Percentiles rank a stretch among this genome's conserved stretches.
These are phyloP conservation scores for Hexactinellida sp. DNA, from an alignment of 37 sponge, comb jelly and placozoan species.

Conservation along the genomic window DNA sequence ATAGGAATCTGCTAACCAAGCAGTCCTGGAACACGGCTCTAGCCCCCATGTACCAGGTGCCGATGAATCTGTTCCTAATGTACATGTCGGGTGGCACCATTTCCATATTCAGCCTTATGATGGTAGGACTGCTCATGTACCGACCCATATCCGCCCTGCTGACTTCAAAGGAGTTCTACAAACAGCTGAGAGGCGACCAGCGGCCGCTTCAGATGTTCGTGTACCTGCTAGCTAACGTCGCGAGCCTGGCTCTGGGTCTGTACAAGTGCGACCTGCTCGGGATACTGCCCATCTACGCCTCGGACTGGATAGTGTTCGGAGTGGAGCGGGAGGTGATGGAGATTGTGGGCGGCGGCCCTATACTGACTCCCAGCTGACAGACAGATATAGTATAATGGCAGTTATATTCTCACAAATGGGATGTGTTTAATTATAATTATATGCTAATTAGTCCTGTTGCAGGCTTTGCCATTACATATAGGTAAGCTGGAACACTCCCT, in stretches of 20 bases:
- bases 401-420: neutral
- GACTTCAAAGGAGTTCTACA: slow-evolving; percentile 49
- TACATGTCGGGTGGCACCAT: slow-evolving; percentile 89
- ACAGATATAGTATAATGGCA: neutral
- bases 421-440: too few species aligned
- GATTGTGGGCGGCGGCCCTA: neutral
- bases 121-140: slow-evolving; percentile 89
- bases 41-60: slow-evolving; percentile 91
- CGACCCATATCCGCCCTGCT: slow-evolving; percentile 76
- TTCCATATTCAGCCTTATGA: slow-evolving; percentile 94
- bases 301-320: slow-evolving; percentile 92
- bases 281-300: slow-evolving; percentile 74
- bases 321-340: neutral
- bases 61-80: slow-evolving; percentile 86
- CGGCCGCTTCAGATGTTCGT: slow-evolving; percentile 66
- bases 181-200: slow-evolving; percentile 70
- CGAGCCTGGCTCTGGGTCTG: slow-evolving; percentile 59
- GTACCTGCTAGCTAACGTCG: slow-evolving; percentile 66
- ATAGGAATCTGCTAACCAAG: slow-evolving; percentile 25
- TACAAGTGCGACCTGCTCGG: slow-evolving; percentile 91
- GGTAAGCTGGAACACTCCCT: too few species aligned
- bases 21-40: slow-evolving; percentile 89
- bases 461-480: too few species aligned
- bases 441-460: too few species aligned
- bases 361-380: neutral